These are phyloP conservation scores for Chrysomela aeneicollis DNA, from an alignment of 2,888 invertebrate species.

Conservation along the genomic window DNA sequence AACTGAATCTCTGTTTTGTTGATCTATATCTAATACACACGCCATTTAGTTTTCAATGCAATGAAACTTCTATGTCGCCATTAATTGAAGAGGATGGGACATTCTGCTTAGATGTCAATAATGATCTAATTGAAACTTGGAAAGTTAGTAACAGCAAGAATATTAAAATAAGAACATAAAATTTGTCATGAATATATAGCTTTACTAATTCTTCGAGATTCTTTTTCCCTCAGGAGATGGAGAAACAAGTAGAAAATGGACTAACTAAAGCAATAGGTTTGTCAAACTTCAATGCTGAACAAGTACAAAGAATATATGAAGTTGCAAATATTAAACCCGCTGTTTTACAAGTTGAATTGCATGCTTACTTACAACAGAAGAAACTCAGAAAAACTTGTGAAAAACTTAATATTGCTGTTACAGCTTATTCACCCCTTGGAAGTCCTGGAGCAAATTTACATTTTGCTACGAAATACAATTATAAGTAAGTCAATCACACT, in stretches of 20 bases:
- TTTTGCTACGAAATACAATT: slow-evolving; percentile 70
- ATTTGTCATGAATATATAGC: no score
- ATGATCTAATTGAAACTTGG: slow-evolving; percentile 76
- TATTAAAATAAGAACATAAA: neutral
- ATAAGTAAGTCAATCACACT: slow-evolving; percentile 63
- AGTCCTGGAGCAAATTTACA: slow-evolving; percentile 75
- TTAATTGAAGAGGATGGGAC: slow-evolving; percentile 67
- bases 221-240: slow-evolving; percentile 68
- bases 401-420: slow-evolving; percentile 69
- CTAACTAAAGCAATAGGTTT: slow-evolving; percentile 76
- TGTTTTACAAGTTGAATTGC: slow-evolving; percentile 78
- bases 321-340: slow-evolving; percentile 72
- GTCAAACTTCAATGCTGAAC: slow-evolving; percentile 79
- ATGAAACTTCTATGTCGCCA: slow-evolving; percentile 66
- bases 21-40: slow-evolving; percentile 83
- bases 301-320: slow-evolving; percentile 71
- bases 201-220: neutral
- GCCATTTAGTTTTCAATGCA: slow-evolving; percentile 72
- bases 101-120: slow-evolving; percentile 68
- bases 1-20: slow-evolving; percentile 73
- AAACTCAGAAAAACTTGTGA: slow-evolving; percentile 70
- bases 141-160: slow-evolving; percentile 59
- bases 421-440: slow-evolving; percentile 77
- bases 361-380: slow-evolving; percentile 78
- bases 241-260: slow-evolving; percentile 70